Base-by-base conservation (phyloP, 2,113 vertebrate genomes). In the Menidia beryllina region DNA sequence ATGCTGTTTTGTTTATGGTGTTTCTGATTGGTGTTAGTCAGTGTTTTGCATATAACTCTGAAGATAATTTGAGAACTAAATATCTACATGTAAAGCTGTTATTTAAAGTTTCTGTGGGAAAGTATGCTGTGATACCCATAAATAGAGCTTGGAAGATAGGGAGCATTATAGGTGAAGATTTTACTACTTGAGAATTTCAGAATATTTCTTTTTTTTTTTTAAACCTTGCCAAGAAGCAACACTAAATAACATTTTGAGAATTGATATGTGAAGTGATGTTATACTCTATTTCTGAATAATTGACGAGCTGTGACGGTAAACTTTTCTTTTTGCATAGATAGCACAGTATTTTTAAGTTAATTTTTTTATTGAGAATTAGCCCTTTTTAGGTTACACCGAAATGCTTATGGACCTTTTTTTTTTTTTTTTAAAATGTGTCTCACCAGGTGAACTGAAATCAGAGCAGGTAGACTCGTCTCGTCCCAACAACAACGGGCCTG, bases 401-500 rank as follows among this genome's bases (percentile, higher is more conserved):
- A 20, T 48, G 10, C 45, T 3, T 64, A 38, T 50, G 9, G 5
- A 20, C 52, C 10, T 45, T 34, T 5, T 34, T n/a, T n/a, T n/a
- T n/a, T n/a, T n/a, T n/a, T n/a, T n/a, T n/a, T n/a, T n/a, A n/a
- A n/a, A 13, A 8, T 20, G 25, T 43, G 15, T 47, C 17, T 30
- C 17, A 49, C 3, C 71, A 93, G 92, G 72, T 2, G 91, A 90
- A 20, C 85, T 75, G 70, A 89, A 77, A 68, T 36, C 64, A 0
- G 88, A 85, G 60, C 83, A 80, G 39, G 34, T 75, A 0, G 89
- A 81, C 27, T 47, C 65, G 6, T 74, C 77, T 21, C 79, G 71
- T 30, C 64, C 86, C 26, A 83, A 79, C 75, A 93, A 89, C 84
- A 94, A 93, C 26, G 90, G 89, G 5, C 91, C 91, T 0, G 58